Percentiles rank a stretch among this genome's conserved stretches.
phyloP scores from a whole-genome alignment of 2,113 vertebrate genomes.

The Melanostigma gelatinosum region DNA sequence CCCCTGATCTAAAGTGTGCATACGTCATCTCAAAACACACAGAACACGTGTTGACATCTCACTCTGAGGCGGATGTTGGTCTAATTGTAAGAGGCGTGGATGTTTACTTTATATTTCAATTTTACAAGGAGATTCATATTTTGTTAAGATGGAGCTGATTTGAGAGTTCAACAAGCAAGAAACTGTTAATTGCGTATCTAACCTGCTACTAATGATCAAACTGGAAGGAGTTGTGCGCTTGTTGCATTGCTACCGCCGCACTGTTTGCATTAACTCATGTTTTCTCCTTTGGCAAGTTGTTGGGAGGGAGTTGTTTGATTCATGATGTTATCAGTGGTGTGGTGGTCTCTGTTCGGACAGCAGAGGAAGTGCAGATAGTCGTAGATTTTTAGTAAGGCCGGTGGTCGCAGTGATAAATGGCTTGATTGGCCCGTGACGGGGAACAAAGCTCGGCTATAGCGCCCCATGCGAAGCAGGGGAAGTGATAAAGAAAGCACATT shows the following conservation, averaged over 20 bases:
- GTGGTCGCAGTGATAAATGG: constrained; percentile 44
- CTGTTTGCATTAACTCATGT: not conserved
- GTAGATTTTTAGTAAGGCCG: constrained; percentile 33
- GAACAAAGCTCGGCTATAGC: constrained; percentile 90
- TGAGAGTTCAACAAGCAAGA: not conserved
- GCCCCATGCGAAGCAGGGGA: constrained; percentile 87
- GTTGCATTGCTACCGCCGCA: not conserved
- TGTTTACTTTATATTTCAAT: not conserved
- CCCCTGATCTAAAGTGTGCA: not conserved
- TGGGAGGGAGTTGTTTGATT: not conserved
- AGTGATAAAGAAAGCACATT: constrained; percentile 93
- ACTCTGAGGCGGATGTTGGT: not conserved
- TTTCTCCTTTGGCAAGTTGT: not conserved
- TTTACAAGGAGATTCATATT: not conserved
- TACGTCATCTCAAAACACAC: not conserved
- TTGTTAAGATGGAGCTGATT: not conserved
- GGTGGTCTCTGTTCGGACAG: not conserved
- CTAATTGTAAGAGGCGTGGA: not conserved
- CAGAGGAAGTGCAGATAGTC: constrained; percentile 38
- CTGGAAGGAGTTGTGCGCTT: not conserved
- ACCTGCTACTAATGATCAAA: not conserved
- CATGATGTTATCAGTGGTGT: not conserved
- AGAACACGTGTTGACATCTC: too few relatives aligned
- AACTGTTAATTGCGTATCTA: not conserved
- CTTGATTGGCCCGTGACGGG: constrained; percentile 58